Conservation (phyloP, 2,113 vertebrate species). For the Pseudonaja textilis region DNA sequence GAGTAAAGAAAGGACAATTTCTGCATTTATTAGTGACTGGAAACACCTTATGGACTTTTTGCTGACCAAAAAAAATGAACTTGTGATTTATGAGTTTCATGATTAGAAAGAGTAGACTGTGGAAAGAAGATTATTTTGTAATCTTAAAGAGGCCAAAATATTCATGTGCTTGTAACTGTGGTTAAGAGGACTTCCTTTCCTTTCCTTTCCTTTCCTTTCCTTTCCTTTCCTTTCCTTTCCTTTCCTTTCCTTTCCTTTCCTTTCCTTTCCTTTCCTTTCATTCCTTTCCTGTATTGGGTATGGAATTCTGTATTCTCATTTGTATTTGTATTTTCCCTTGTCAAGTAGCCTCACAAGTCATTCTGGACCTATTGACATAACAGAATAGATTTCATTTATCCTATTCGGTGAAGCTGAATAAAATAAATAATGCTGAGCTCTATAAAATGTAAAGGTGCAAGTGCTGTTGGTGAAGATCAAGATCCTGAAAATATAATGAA, state of each 20-base stretch:
- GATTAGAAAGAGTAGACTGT: background rate
- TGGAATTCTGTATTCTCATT: background rate
- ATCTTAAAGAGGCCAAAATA: background rate
- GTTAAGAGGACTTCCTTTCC: background rate
- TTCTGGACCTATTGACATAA: conserved; percentile 22
- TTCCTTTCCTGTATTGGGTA: background rate
- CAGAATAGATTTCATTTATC: conserved; percentile 43
- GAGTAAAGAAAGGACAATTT: background rate
- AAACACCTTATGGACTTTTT: background rate
- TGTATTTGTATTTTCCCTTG: conserved; percentile 1
- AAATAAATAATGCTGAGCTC: conserved; percentile 41
- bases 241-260: background rate
- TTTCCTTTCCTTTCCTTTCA: background rate
- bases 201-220: background rate
- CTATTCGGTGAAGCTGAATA: conserved; percentile 29
- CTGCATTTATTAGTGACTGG: background rate
- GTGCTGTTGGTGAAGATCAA: conserved; percentile 30
- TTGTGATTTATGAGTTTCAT: background rate
- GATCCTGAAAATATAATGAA: conserved; percentile 17
- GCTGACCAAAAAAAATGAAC: background rate
- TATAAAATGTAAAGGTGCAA: conserved; percentile 38
- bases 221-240: background rate
- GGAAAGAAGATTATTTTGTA: background rate
- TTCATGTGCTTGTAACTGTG: background rate
- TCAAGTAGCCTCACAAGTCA: conserved; percentile 19